Conservation (phyloP, 1,140 invertebrate species). For the Kradibia gibbosae region DNA sequence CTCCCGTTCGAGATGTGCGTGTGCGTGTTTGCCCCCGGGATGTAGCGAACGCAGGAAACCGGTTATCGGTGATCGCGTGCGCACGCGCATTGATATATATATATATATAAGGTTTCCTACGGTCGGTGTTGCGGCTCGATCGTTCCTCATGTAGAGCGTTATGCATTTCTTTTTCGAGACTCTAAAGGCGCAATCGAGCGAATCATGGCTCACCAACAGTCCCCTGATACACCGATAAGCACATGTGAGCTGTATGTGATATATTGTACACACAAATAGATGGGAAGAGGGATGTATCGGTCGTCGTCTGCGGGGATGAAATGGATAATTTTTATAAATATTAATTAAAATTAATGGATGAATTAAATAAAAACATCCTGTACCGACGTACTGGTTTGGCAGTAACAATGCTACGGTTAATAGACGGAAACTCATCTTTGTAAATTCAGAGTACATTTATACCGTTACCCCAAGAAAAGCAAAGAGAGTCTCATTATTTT, state of each 20-base stretch:
- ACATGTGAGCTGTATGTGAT: neutral
- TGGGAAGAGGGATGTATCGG: too few species aligned
- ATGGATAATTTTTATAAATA: too few species aligned
- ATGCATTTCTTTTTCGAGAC: conserved; percentile 31
- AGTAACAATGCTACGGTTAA: too few species aligned
- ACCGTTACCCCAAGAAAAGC: too few species aligned
- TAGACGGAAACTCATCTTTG: too few species aligned
- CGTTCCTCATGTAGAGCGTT: neutral
- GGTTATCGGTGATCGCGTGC: conserved; percentile 32
- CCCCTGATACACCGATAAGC: neutral
- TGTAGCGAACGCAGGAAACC: conserved; percentile 21
- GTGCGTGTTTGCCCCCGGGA: neutral
- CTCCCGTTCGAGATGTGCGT: neutral
- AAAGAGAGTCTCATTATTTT: too few species aligned
- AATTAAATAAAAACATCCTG: too few species aligned
- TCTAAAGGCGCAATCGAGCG: conserved; percentile 31
- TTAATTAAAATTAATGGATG: too few species aligned
- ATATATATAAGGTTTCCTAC: conserved; percentile 49
- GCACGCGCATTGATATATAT: conserved; percentile 40
- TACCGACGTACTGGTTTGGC: too few species aligned
- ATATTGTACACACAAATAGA: neutral
- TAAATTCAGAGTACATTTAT: too few species aligned
- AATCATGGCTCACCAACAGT: neutral
- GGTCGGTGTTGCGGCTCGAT: conserved; percentile 1
- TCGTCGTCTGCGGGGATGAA: too few species aligned